Conservation (phyloP, 2,113 vertebrate species). For the Morphnarchus princeps region DNA sequence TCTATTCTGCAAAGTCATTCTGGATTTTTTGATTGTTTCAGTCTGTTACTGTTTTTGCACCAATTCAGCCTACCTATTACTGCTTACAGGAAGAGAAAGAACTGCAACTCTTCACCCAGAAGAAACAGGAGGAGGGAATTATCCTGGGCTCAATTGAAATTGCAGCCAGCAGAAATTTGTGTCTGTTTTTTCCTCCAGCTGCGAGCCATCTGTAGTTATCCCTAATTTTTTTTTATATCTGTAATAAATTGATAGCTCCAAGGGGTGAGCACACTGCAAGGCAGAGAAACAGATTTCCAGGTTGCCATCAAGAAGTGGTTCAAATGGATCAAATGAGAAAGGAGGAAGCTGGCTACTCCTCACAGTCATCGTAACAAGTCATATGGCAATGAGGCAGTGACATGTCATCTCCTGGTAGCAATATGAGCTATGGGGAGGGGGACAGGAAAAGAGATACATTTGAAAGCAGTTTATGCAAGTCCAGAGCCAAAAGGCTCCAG, state of each 20-base stretch:
- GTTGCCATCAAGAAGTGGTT: background rate
- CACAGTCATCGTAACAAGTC: background rate
- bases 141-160: background rate
- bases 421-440: background rate
- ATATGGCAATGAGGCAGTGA: background rate
- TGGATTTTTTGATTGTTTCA: background rate
- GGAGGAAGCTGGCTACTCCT: background rate
- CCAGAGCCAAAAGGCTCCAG: background rate
- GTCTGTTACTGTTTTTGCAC: background rate
- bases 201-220: constrained; percentile 31
- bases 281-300: background rate
- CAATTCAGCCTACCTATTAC: background rate
- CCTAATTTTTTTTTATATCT: background rate
- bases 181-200: constrained; percentile 29
- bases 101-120: constrained; percentile 7
- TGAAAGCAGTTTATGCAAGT: background rate
- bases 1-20: background rate
- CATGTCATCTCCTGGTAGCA: background rate
- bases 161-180: constrained; percentile 33
- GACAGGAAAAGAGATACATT: background rate
- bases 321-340: background rate
- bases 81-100: background rate
- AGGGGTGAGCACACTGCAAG: background rate
- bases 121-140: constrained; percentile 46
- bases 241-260: background rate